A percentile compares a stretch with the other conserved stretches of the same genome.
phyloP scores from a whole-genome alignment of 2,888 invertebrate species.

The Muschampia plurimacula region DNA sequence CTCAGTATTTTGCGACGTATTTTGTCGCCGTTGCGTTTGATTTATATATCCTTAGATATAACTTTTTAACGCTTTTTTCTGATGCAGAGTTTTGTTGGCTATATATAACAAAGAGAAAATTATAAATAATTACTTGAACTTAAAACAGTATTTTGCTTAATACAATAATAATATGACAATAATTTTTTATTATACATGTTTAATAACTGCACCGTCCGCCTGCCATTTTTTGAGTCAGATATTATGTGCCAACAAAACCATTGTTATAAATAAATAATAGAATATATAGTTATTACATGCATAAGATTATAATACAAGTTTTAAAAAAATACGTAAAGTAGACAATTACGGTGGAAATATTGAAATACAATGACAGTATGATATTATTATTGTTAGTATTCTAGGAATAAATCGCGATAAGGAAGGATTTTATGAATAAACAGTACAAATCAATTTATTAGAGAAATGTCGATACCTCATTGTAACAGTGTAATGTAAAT shows the following conservation, averaged over 20 bases:
- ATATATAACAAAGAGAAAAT: constrained; percentile 2
- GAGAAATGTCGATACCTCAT: constrained; percentile 73
- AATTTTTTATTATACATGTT: constrained; percentile 5
- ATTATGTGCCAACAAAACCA: constrained; percentile 75
- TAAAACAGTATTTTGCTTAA: background rate
- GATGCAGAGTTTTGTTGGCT: constrained; percentile 13
- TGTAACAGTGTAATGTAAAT: constrained; percentile 80
- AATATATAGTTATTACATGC: constrained; percentile 76
- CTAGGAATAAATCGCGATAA: constrained; percentile 29
- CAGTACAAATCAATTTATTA: constrained; percentile 45
- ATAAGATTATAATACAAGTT: constrained; percentile 61
- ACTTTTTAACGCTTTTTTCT: constrained; percentile 62
- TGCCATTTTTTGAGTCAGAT: constrained; percentile 60
- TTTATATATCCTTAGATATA: constrained; percentile 79
- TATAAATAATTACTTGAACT: background rate
- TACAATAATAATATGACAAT: constrained; percentile 21
- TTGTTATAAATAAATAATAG: constrained; percentile 63
- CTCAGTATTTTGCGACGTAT: constrained; percentile 30
- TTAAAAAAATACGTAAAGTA: constrained; percentile 54
- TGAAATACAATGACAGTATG: constrained; percentile 60
- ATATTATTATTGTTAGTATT: constrained; percentile 59
- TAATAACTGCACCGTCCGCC: constrained; percentile 26
- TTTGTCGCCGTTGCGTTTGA: constrained; percentile 66
- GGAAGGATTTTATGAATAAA: constrained; percentile 25
- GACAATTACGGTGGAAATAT: constrained; percentile 50